Conservation (phyloP, 2,888 invertebrate genomes). For the Ceramica pisi region DNA sequence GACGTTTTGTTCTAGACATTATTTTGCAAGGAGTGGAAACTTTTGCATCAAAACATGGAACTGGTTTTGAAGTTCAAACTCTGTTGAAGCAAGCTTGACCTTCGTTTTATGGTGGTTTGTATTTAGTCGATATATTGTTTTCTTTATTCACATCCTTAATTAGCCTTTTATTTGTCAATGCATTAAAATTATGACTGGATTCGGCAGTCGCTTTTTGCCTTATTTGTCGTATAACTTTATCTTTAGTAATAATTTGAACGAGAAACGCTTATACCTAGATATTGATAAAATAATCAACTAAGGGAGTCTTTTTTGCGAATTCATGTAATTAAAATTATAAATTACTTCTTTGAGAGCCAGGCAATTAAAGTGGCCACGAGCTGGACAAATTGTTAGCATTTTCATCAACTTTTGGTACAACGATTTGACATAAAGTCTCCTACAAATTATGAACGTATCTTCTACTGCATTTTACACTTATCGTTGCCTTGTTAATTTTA, state of each 20-base stretch:
- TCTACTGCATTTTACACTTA: neutral
- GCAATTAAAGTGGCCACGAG: neutral
- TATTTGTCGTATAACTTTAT: constrained; percentile 30
- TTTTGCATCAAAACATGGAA: constrained; percentile 56
- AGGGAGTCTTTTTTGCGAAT: neutral
- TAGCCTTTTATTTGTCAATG: constrained; percentile 47
- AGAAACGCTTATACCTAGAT: constrained; percentile 15
- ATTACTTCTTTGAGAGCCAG: neutral
- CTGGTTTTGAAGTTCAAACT: constrained; percentile 59
- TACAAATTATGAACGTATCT: neutral
- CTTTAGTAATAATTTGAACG: constrained; percentile 18
- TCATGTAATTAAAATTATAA: neutral
- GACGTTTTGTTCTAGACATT: constrained; percentile 4
- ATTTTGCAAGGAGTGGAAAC: constrained; percentile 36
- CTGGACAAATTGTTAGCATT: neutral
- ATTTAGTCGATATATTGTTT: constrained; percentile 11
- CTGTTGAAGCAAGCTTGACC: constrained; percentile 37
- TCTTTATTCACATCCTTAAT: constrained; percentile 26
- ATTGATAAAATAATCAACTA: constrained; percentile 15
- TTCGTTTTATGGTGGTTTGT: constrained; percentile 48
- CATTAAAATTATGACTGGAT: constrained; percentile 32
- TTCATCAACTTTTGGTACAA: neutral
- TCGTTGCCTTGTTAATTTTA: constrained; percentile 4
- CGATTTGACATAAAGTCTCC: neutral
- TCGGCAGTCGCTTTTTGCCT: constrained; percentile 21